phyloP scores from a whole-genome alignment of 2,888 invertebrate species.

The Strigamia maritima region DNA sequence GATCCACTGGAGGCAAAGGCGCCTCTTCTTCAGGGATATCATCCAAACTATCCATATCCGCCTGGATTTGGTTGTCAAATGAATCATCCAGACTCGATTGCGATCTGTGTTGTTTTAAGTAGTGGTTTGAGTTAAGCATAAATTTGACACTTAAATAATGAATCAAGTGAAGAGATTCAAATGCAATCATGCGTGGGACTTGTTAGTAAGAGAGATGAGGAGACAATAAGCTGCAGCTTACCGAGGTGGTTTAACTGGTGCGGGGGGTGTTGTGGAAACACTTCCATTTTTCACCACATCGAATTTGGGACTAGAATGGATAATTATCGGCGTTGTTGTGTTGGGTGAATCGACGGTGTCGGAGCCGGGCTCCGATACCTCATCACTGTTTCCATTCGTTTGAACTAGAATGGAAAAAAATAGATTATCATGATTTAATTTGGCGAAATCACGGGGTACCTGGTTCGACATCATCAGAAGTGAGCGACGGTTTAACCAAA shows the following conservation, averaged over 20 bases:
- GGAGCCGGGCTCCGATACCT: background rate
- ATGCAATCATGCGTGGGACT: background rate
- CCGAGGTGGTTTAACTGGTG: conserved; percentile 39
- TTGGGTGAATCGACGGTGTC: conserved; percentile 6
- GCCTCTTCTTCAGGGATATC: conserved; percentile 56
- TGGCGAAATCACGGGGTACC: background rate
- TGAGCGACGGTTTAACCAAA: conserved; percentile 43
- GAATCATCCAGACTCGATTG: conserved; percentile 48
- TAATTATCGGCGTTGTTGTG: conserved; percentile 24
- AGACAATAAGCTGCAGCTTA: conserved; percentile 2
- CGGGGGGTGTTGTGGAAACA: background rate
- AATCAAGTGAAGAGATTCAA: background rate
- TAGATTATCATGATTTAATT: background rate
- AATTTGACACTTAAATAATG: background rate
- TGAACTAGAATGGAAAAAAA: background rate
- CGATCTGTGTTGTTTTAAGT: conserved; percentile 24
- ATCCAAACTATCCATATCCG: conserved; percentile 62
- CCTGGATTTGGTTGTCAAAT: conserved; percentile 64
- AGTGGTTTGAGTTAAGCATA: conserved; percentile 4
- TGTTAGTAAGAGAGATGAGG: background rate
- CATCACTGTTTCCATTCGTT: background rate
- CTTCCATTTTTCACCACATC: conserved; percentile 2
- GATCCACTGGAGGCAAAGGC: conserved; percentile 56
- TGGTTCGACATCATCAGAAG: conserved; percentile 35
- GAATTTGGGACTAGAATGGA: conserved; percentile 3